Evolutionary conservation across 2,888 invertebrate genomes (phyloP), one percentile per base, ranked within the genome.

Genomic region (Eupithecia tripunctaria): DNA sequence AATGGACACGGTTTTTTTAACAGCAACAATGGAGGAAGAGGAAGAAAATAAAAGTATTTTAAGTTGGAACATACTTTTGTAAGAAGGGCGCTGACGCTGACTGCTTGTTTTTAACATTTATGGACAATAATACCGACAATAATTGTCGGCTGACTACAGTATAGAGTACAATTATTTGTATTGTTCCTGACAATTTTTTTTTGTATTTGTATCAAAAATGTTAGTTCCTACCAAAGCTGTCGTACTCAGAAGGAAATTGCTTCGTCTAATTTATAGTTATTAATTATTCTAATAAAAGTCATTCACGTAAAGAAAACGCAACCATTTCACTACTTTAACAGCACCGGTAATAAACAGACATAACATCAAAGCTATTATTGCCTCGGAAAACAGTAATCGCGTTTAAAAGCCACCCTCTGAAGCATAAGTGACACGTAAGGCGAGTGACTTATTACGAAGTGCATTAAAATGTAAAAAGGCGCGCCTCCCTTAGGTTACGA

Each of bases 381-480:
- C 41, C 51, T 62, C 59, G 59, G 71, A 77, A 76, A 76, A 79
- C 68, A 72, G 72, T 73, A 81, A 78, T 79, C 78, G 78, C 78
- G 79, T 80, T 78, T 78, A 78, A 82, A 80, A 78, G 76, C 76
- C 56, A 71, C 68, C 72, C 78, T 81, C 73, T 76, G 78, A 79
- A 76, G 74, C 71, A 70, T 72, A 73, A 77, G 60, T 73, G 77
- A 80, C 78, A 79, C 75, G 72, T 78, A 78, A 67, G 67, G 69
- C 70, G 67, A 75, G 60, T 76, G 80, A 82, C 80, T 77, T 80
- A 82, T 81, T 78, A 79, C 80, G 72, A 77, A 76, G 80, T 76
- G 82, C 81, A 85, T 86, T 85, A 86, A 86, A 87, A 84, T 80
- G 83, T 83, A 85, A 81, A 82, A 80, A 89, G 91, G 90, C 83